Percentiles rank a stretch among this genome's conserved stretches.
Conservation (phyloP, 2,797 vertebrate species). For the Platyrinchus mystaceus region DNA sequence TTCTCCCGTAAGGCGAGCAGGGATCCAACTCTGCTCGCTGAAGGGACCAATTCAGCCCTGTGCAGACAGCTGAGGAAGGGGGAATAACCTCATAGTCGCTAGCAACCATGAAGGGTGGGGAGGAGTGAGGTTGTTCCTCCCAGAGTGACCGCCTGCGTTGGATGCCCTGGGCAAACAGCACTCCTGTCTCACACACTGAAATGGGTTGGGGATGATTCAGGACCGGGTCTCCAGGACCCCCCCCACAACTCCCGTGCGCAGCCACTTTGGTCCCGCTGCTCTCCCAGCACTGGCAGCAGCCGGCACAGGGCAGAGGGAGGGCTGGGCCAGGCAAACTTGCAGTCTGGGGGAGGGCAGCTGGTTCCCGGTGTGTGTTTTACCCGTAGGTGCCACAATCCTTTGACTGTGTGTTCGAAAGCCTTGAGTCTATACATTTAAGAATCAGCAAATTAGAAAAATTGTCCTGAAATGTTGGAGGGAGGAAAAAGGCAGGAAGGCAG, state of each 20-base stretch:
- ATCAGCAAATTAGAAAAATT: constrained; percentile 65
- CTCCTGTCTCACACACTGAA: background rate
- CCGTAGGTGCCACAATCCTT: constrained; percentile 64
- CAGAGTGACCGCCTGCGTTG: background rate
- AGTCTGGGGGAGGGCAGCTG: background rate
- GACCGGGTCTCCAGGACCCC: background rate
- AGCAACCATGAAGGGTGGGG: background rate
- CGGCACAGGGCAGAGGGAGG: background rate
- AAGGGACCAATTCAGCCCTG: background rate
- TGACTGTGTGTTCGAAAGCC: constrained; percentile 57
- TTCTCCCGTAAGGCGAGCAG: background rate
- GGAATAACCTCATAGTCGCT: background rate
- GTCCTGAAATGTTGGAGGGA: constrained; percentile 51
- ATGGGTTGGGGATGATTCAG: background rate
- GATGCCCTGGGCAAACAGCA: background rate
- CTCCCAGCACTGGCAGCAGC: background rate
- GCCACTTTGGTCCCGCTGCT: background rate
- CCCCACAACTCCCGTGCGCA: accelerated
- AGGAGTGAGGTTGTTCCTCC: background rate
- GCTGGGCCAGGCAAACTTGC: background rate
- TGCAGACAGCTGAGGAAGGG: background rate
- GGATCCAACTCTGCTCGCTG: background rate
- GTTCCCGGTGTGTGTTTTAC: constrained; percentile 37
- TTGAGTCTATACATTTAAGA: constrained; percentile 65
- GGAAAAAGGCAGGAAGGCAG: constrained; percentile 24